phyloP scores from a whole-genome alignment of 2,888 invertebrate species.

The Synanthedon myopaeformis region DNA sequence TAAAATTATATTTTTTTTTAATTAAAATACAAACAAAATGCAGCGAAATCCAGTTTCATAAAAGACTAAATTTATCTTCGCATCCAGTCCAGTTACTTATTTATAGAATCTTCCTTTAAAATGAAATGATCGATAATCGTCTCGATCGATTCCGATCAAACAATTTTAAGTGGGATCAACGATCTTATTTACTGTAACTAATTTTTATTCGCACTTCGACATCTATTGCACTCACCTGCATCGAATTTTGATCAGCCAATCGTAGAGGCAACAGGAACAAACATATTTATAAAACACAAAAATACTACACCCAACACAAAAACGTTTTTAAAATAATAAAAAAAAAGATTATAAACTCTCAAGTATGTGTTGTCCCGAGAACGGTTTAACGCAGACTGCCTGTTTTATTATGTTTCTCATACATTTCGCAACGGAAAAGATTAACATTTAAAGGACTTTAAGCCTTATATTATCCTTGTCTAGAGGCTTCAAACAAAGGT shows the following conservation, averaged over 20 bases:
- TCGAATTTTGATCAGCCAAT: neutral
- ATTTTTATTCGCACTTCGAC: neutral
- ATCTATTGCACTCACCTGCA: neutral
- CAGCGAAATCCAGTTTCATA: too few species aligned
- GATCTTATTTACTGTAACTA: conserved; percentile 32
- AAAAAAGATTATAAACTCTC: conserved; percentile 4
- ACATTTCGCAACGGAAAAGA: neutral
- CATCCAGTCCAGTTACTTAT: too few species aligned
- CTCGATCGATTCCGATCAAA: neutral
- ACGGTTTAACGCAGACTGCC: conserved; percentile 34
- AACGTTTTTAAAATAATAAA: neutral
- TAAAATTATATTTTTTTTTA: too few species aligned
- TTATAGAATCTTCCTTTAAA: too few species aligned
- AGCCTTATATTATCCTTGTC: too few species aligned
- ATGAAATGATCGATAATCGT: neutral
- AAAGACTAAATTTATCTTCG: too few species aligned
- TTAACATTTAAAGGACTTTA: too few species aligned
- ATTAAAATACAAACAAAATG: too few species aligned
- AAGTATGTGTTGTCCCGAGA: conserved; percentile 18
- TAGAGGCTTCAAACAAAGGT: too few species aligned
- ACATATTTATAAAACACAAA: neutral
- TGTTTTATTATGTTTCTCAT: conserved; percentile 15
- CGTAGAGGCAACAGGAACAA: neutral
- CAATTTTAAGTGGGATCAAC: conserved; percentile 53
- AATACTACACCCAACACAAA: neutral